These are phyloP conservation scores for Thysanoteuthis rhombus DNA, from an alignment of 2,888 invertebrate genomes.

Conservation along the genomic window DNA sequence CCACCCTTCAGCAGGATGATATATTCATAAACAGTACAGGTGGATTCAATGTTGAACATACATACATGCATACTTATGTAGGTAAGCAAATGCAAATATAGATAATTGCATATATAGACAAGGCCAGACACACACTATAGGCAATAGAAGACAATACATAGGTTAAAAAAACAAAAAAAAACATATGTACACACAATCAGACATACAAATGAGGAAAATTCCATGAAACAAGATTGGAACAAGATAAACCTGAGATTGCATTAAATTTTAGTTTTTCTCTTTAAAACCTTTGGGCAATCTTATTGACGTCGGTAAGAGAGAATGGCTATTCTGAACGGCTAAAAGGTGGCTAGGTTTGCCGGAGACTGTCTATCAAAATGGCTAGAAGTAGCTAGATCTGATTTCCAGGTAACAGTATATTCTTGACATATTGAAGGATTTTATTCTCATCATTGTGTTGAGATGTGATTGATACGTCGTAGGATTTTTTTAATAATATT, in stretches of 20 bases:
- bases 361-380: too few relatives aligned
- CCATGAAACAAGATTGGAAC: background rate
- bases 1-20: background rate
- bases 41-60: background rate
- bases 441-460: too few relatives aligned
- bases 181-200: background rate
- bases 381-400: too few relatives aligned
- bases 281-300: too few relatives aligned
- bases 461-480: too few relatives aligned
- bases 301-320: too few relatives aligned
- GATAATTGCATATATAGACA: background rate
- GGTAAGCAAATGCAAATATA: background rate
- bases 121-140: background rate
- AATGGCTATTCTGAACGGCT: too few relatives aligned
- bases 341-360: too few relatives aligned
- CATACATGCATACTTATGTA: background rate
- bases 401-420: too few relatives aligned
- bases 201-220: background rate
- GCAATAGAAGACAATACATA: background rate
- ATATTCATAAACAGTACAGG: background rate
- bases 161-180: background rate
- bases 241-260: background rate
- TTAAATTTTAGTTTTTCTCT: background rate
- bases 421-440: too few relatives aligned
- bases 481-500: too few relatives aligned